Conservation (phyloP, 1,140 invertebrate genomes). For the Phortica variegata region DNA sequence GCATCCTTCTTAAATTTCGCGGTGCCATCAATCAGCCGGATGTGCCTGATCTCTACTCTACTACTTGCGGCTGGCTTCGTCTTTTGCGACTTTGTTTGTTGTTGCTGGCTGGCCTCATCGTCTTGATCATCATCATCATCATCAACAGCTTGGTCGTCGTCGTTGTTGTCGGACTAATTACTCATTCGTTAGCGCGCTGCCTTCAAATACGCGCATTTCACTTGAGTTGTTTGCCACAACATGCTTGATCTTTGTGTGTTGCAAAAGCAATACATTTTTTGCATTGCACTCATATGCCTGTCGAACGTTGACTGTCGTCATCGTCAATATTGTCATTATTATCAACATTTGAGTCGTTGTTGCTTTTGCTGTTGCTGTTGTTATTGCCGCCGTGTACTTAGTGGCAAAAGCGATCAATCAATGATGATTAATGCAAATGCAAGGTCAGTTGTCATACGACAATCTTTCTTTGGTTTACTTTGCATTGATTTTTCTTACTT, state of each 20-base stretch:
- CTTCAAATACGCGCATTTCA: constrained; percentile 32
- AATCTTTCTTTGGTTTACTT: too few species aligned
- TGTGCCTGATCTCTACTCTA: constrained; percentile 10
- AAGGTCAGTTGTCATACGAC: too few species aligned
- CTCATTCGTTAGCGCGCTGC: constrained; percentile 28
- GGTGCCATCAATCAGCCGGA: constrained; percentile 55
- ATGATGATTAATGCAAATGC: constrained; percentile 53
- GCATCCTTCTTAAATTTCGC: constrained; percentile 56
- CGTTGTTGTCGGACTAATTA: constrained; percentile 43
- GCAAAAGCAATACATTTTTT: constrained; percentile 19
- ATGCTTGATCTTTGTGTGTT: too few species aligned
- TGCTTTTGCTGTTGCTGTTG: background rate
- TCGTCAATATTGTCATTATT: background rate
- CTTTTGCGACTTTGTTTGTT: too few species aligned
- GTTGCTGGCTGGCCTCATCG: background rate
- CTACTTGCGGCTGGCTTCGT: too few species aligned
- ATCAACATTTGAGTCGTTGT: too few species aligned
- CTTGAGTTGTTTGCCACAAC: constrained; percentile 11
- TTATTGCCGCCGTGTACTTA: constrained; percentile 27
- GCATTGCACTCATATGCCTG: background rate
- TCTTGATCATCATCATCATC: background rate
- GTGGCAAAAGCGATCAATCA: constrained; percentile 44
- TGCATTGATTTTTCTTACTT: too few species aligned
- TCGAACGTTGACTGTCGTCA: constrained; percentile 10
- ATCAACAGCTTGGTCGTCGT: background rate